These are phyloP conservation scores for Dryococelus australis DNA, from an alignment of 2,888 invertebrate genomes.

Conservation along the genomic window DNA sequence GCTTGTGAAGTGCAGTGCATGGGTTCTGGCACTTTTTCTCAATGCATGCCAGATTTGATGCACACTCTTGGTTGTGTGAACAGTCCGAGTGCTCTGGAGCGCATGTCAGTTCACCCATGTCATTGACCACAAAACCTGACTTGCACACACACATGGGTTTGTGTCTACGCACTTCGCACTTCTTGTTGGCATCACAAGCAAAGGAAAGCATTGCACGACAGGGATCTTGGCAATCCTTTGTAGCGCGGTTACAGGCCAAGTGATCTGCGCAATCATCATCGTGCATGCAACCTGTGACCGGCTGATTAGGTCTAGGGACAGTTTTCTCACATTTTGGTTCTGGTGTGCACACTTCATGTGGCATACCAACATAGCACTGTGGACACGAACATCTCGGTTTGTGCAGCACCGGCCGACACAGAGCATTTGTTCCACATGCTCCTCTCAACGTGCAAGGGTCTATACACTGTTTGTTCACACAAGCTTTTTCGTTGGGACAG, in stretches of 20 bases:
- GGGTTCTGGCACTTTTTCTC: constrained; percentile 87
- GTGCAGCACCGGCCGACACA: constrained; percentile 85
- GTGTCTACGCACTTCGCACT: constrained; percentile 87
- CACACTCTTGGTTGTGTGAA: constrained; percentile 76
- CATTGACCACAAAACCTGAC: constrained; percentile 87
- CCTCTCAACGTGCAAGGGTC: constrained; percentile 90
- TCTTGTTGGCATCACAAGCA: constrained; percentile 81
- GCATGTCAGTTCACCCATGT: constrained; percentile 85
- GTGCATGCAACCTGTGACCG: constrained; percentile 68
- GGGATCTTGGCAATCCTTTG: constrained; percentile 81
- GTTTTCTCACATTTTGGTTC: constrained; percentile 77
- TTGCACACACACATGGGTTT: constrained; percentile 88
- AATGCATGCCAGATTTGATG: constrained; percentile 84
- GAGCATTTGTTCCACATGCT: constrained; percentile 88
- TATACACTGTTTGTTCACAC: constrained; percentile 88
- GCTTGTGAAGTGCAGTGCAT: constrained; percentile 68
- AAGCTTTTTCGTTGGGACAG: constrained; percentile 91
- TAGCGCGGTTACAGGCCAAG: constrained; percentile 73
- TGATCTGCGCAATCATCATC: constrained; percentile 78
- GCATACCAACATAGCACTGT: constrained; percentile 85
- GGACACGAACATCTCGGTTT: constrained; percentile 88
- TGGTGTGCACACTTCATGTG: constrained; percentile 78
- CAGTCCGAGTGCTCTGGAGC: constrained; percentile 84
- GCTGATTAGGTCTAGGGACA: constrained; percentile 64
- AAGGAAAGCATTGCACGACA: constrained; percentile 70